Base-by-base conservation (phyloP, 2,113 vertebrate genomes). In the Noturus placidus region DNA sequence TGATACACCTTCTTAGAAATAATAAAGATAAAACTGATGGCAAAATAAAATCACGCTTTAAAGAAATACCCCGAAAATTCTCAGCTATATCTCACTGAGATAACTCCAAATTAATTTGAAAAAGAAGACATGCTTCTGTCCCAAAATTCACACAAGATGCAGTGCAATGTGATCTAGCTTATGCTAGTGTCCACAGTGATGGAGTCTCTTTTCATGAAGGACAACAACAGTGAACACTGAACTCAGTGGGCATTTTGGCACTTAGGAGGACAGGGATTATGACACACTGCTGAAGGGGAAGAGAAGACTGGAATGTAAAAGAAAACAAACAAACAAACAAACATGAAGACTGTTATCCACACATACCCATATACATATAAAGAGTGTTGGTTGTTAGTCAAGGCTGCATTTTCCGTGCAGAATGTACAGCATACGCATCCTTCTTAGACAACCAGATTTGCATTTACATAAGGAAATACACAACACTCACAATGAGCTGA, bases 141-240 rank as follows among this genome's bases (percentile, higher is more conserved):
- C 20, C 80, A 65, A 84, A 79, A 81, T 82, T 35, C 46, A 35
- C 19, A 54, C 19, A 85, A 35, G 57, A 57, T 59, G n/a, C 42
- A 81, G 82, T 27, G 61, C 13, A 13, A 57, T 50, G 15, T 27
- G n/a, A 69, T 87, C 46, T 25, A 74, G 83, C 63, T 85, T 82
- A 76, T 72, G 70, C 56, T 85, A 42, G 46, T 65, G 19, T 81
- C 54, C 57, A 7, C 46, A 86, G 13, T 74, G 72, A 79, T 33
- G 52, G 27, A 4, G 10, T 65, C 59, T 81, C 79, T 85, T 54
- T 80, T 86, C 17, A 82, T 76, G 52, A 81, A 77, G 61, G 52
- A 86, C 86, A 85, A 88, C 84, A 88, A 88, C 83, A 87, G 81
- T 85, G n/a, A 86, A 82, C 74, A 80, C 86, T 9, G 9, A 63